These are phyloP conservation scores for Pseudomyrmex cubaensis DNA, from an alignment of 1,140 invertebrate genomes.

Conservation along the genomic window DNA sequence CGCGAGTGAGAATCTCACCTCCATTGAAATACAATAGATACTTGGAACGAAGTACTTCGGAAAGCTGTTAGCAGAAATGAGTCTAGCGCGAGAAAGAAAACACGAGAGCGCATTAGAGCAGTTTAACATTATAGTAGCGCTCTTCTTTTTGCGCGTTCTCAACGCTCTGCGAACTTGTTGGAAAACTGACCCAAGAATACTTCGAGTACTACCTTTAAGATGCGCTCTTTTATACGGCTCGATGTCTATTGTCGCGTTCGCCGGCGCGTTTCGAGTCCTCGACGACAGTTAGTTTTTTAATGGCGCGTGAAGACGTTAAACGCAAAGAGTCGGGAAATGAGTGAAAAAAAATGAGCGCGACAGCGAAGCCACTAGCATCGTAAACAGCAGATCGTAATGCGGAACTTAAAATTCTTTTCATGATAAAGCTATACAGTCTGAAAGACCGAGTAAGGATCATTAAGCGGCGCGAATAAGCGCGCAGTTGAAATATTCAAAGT, in stretches of 20 bases:
- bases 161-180: slow-evolving; percentile 62
- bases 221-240: background rate
- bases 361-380: background rate
- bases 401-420: background rate
- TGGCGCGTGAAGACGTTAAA: slow-evolving; percentile 6
- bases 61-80: slow-evolving; percentile 27
- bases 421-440: background rate
- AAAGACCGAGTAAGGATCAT: background rate
- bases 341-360: slow-evolving; percentile 13
- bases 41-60: slow-evolving; percentile 17
- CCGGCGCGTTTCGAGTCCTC: background rate
- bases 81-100: slow-evolving; percentile 41
- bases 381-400: background rate
- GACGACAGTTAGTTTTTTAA: slow-evolving; percentile 39
- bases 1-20: background rate
- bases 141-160: slow-evolving; percentile 51
- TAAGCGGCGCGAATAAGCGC: background rate
- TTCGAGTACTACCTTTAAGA: slow-evolving; percentile 33
- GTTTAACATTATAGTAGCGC: slow-evolving; percentile 51
- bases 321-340: slow-evolving; percentile 6
- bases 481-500: slow-evolving; percentile 11
- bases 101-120: slow-evolving; percentile 51
- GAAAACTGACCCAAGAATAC: slow-evolving; percentile 59
- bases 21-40: background rate
- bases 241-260: background rate